phyloP scores from a whole-genome alignment of 2,797 vertebrate genomes.

The Brotula barbata region DNA sequence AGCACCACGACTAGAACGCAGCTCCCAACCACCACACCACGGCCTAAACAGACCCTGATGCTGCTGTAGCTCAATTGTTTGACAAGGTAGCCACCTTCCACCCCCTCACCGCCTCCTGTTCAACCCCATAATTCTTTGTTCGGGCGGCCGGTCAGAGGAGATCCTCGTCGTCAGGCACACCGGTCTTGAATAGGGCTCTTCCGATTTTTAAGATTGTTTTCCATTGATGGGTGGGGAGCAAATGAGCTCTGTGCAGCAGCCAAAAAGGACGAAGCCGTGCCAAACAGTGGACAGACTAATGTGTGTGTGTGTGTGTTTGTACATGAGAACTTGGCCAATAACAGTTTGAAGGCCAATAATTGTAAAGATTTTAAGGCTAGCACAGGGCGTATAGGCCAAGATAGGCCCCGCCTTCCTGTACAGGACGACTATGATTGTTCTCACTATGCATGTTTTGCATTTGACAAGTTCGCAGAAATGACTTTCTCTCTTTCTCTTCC shows the following conservation, averaged over 20 bases:
- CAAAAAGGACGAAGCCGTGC: constrained; percentile 37
- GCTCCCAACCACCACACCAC: constrained; percentile 40
- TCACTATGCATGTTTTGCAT: too few relatives aligned
- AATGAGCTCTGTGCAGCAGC: constrained; percentile 42
- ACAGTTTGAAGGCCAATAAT: not conserved
- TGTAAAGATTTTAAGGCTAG: too few relatives aligned
- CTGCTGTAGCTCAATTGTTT: constrained; percentile 51
- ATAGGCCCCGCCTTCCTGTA: too few relatives aligned
- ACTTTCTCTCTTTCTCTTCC: too few relatives aligned
- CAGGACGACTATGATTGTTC: too few relatives aligned
- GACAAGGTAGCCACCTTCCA: constrained; percentile 34
- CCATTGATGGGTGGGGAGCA: constrained; percentile 54
- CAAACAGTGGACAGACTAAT: constrained; percentile 18
- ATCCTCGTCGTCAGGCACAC: constrained; percentile 45
- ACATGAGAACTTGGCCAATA: not conserved
- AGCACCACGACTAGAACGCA: constrained; percentile 40
- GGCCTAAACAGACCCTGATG: constrained; percentile 45
- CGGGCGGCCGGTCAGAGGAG: constrained; percentile 32
- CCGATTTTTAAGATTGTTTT: constrained; percentile 56
- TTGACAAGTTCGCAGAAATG: too few relatives aligned
- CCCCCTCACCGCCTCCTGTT: constrained; percentile 26
- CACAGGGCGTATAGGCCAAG: too few relatives aligned
- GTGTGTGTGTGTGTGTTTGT: constrained; percentile 17
- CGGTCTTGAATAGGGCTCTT: constrained; percentile 34
- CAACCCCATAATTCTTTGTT: constrained; percentile 25